Base-by-base conservation (phyloP, 2,113 vertebrate genomes). In the Pimephales promelas region DNA sequence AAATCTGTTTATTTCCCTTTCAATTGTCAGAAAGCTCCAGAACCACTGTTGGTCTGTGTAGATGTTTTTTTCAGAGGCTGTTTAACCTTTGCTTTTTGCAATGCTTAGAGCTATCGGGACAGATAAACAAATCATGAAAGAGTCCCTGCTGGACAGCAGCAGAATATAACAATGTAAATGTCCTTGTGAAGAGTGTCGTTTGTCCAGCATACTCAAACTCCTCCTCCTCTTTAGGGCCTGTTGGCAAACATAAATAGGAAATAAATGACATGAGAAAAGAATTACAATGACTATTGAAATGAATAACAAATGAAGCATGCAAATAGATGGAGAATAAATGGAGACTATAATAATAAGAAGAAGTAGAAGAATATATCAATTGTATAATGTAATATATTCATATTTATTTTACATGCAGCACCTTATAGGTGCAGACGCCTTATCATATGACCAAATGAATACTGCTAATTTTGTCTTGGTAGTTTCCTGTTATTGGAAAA, bases 41-140 rank as follows among this genome's bases (percentile, higher is more conserved):
- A 59, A 87, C 76, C 26, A 85, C 47, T 52, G 74, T 83, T 85
- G 86, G 80, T 86, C 84, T 28, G 26, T 85, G 88, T 86, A 89
- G 90, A 87, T 88, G 87, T 89, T 36, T 36, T 36, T 88, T 84
- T 73, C 84, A 81, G 79, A 83, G 75, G 79, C 90, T 85, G 88
- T 89, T 84, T 88, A 87, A 89, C 90, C 88, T 90, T 91, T 88
- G 75, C 84, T 64, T 28, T 49, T 70, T 26, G 83, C 71, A 49
- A 87, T 87, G 81, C 47, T 26, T 45, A 83, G 36, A 83, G 89
- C 89, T 87, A 88, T 34, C 79, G 88, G 88, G 87, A 84, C 78
- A 34, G 81, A 70, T 86, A 82, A 90, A 87, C 88, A 91, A 86
- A 90, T 84, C 81, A 81, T 83, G 18, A 82, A 52, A 79, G 28